These are phyloP conservation scores for Capreolus pygargus DNA, from an alignment of 2,113 vertebrate species.

Conservation along the genomic window DNA sequence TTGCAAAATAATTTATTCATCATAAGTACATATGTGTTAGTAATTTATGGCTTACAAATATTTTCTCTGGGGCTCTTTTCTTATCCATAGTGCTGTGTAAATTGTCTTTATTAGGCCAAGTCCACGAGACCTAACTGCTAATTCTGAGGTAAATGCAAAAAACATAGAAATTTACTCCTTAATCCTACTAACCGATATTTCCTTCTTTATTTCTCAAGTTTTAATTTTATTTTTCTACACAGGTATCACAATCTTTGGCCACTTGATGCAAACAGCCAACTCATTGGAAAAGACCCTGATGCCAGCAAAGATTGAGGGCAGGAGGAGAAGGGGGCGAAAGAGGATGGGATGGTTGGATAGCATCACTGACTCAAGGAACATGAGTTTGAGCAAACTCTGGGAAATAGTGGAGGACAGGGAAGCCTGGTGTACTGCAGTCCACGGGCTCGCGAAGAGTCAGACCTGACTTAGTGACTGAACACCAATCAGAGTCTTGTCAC, in stretches of 20 bases:
- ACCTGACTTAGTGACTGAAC: background rate
- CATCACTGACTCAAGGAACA: background rate
- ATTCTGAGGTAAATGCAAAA: conserved; percentile 32
- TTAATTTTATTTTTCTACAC: background rate
- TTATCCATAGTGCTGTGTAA: conserved; percentile 32
- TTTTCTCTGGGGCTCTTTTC: conserved; percentile 46
- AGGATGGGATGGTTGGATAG: background rate
- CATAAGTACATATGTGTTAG: conserved; percentile 53
- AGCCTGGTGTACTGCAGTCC: background rate
- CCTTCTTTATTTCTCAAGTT: background rate
- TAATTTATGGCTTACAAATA: conserved; percentile 65
- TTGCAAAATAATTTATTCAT: conserved; percentile 66
- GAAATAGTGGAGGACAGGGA: background rate
- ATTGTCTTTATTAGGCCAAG: conserved; percentile 54
- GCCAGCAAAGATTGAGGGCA: background rate
- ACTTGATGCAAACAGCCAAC: background rate
- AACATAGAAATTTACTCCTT: background rate
- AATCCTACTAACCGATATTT: background rate
- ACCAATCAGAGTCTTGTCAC: background rate
- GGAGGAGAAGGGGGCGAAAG: background rate
- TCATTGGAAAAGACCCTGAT: background rate
- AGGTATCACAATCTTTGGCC: background rate
- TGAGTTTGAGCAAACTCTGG: background rate
- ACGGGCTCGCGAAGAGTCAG: background rate
- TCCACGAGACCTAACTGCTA: background rate